Evolutionary conservation across 2,888 invertebrate species (phyloP), one percentile per base, ranked within the genome.

Genomic region (Carterocephalus palaemon): DNA sequence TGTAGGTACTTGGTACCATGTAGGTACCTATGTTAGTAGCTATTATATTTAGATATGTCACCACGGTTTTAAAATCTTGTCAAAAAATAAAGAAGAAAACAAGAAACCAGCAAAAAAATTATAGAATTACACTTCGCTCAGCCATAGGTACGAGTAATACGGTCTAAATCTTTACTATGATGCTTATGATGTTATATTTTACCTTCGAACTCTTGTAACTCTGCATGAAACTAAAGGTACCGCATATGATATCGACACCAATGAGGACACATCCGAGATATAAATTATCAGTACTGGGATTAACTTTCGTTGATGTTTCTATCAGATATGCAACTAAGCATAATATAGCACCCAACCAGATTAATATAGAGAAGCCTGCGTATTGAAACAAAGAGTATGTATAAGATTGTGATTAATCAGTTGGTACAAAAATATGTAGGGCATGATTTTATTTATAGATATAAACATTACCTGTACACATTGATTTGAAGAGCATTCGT

Each of bases 191-290:
- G n/a, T n/a, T n/a, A n/a, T n/a, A n/a, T n/a, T 4, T 5, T 46
- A 83, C 85, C 75, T 84, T 95, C 60, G 96, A 95, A 79, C 96
- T 97, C 88, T 97, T 98, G 75, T 94, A 96, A 86, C 97, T 98
- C 88, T 97, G 98, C 84, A 97, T 97, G 88, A 98, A 99, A 66
- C 98, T 98, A 90, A 98, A 99, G 75, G 95, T 92, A 69, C 98
- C 98, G 76, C 98, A 98, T 58, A 98, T 93, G 74, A 98, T 91
- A 69, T 98, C 98, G 67, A 98, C 97, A 71, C 91, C 92, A 62
- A 97, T 93, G 77, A 99, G 91, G 70, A 98, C 95, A 76, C 92
- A 93, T 76, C 98, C 98, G 67, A 99, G 91, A 88, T 95, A 98
- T 66, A 98, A 91, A 88, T 98, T 97, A 89, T 98, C 98, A 73